Evolutionary conservation across 2,888 invertebrate genomes (phyloP), one percentile per base, ranked within the genome.

Genomic region (Pammene fasciana): DNA sequence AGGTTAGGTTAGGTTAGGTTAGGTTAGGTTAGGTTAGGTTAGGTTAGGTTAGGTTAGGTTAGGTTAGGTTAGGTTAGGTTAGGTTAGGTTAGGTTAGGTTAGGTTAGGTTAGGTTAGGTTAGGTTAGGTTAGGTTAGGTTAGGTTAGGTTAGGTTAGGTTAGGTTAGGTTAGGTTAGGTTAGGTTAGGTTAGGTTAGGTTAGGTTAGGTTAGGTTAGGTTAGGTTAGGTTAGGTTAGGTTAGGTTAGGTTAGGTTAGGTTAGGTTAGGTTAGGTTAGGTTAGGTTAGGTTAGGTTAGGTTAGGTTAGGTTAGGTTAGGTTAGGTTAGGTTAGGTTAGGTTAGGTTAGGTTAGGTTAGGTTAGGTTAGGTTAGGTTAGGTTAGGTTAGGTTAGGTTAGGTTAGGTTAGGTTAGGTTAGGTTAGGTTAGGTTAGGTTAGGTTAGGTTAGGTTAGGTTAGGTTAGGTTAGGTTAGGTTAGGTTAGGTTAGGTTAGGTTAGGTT

Each of bases 41-140:
- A 50, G 50, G 50, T 50, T 50, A 50, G 50, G 50, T 50, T 50
- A 50, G 50, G 50, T 50, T 50, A 50, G 50, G 50, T 50, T 50
- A 50, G 50, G 50, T 50, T 50, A 50, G 50, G 50, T 50, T 50
- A 50, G 50, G 50, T 50, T 50, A 50, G 50, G 50, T 50, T 50
- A 50, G 50, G 50, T 50, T 50, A 50, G 50, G 50, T 50, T 50
- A 50, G 50, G 50, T 50, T 50, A 50, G 50, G 50, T 50, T 50
- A 50, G 50, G 50, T 50, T 50, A 50, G 50, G 50, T 50, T 50
- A 50, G 50, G 50, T 50, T 50, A 50, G 50, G 50, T 50, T n/a
- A n/a, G n/a, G n/a, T n/a, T n/a, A n/a, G n/a, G n/a, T n/a, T n/a
- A n/a, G n/a, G n/a, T n/a, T n/a, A n/a, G n/a, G n/a, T n/a, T n/a